A percentile compares a stretch with the other conserved stretches of the same genome.
phyloP scores from a whole-genome alignment of 2,797 vertebrate genomes.

The Psittacula echo region DNA sequence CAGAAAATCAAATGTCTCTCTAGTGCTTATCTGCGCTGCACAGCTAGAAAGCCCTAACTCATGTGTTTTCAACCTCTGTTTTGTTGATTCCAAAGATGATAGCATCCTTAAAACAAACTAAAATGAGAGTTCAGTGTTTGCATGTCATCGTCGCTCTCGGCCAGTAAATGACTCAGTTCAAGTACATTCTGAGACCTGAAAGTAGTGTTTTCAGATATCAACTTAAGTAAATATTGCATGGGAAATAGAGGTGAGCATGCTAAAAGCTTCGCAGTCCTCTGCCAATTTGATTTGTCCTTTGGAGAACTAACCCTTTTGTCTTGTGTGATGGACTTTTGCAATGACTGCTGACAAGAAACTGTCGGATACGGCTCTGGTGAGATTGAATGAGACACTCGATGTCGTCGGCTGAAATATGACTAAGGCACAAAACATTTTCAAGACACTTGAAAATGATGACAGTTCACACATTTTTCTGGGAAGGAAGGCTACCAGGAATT shows the following conservation, averaged over 20 bases:
- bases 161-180: neutral
- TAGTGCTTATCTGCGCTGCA: neutral
- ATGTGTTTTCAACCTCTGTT: neutral
- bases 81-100: neutral
- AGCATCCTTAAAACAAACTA: neutral
- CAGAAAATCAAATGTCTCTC: neutral
- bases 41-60: neutral
- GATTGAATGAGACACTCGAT: neutral
- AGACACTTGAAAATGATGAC: neutral
- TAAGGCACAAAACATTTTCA: neutral
- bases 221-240: neutral
- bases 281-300: neutral
- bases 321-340: neutral
- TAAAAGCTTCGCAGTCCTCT: neutral
- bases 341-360: neutral
- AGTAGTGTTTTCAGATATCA: neutral
- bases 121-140: neutral
- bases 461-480: neutral
- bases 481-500: neutral
- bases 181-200: neutral
- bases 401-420: neutral
- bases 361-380: neutral
- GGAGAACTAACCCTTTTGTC: neutral
- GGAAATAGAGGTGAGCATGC: neutral
- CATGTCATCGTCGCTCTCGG: accelerated